phyloP scores from a whole-genome alignment of 2,888 invertebrate species.

The Acronicta psi region DNA sequence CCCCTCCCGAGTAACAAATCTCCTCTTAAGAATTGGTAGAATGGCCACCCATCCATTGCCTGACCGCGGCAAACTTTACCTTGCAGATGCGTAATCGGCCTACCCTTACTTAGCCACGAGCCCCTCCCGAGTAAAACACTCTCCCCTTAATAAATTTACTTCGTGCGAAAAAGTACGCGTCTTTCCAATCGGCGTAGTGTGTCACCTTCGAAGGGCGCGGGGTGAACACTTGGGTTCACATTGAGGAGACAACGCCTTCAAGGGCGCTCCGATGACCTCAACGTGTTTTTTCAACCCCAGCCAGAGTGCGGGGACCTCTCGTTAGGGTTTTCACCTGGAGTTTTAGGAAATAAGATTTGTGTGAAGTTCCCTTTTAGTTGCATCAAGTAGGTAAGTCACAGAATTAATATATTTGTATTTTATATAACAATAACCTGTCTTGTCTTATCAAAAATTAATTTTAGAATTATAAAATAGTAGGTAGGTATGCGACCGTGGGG shows the following conservation, averaged over 20 bases:
- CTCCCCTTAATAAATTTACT: constrained; percentile 6
- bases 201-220: constrained; percentile 64
- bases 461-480: no score
- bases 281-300: constrained; percentile 64
- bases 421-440: no score
- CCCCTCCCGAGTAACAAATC: no score
- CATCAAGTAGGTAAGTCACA: neutral
- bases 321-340: constrained; percentile 35
- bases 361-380: no score
- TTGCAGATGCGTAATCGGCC: no score
- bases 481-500: no score
- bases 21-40: no score
- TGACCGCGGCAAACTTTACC: no score
- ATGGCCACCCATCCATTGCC: no score
- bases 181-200: constrained; percentile 30
- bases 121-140: neutral
- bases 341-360: neutral
- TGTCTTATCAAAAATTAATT: no score
- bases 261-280: constrained; percentile 66
- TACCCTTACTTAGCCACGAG: no score
- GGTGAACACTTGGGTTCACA: constrained; percentile 61
- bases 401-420: no score
- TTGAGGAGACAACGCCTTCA: constrained; percentile 66
- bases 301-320: constrained; percentile 52
- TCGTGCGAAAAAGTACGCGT: constrained; percentile 10